Base-by-base conservation (phyloP, 2,113 vertebrate species). In the Bambusicola thoracicus region DNA sequence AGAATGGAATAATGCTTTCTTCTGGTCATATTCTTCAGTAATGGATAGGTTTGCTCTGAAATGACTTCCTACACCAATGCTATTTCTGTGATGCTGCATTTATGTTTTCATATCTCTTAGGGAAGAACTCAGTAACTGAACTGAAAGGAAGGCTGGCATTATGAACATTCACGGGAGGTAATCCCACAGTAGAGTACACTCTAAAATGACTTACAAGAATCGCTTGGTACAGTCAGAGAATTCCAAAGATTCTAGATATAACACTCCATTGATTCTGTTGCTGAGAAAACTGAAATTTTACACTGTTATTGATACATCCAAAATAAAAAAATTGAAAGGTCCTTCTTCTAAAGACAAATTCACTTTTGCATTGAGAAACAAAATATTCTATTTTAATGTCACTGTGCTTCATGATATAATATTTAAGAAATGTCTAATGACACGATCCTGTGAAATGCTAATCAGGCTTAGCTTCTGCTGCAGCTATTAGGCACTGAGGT, bases 181-280 rank as follows among this genome's bases (percentile, higher is more conserved):
- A 40, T 59, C 82, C 40, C 69, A 41, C 49, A 30, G n/a, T 18
- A 44, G 13, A 34, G 56, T 85, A n/a, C 48, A 61, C 43, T 90
- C 91, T 87, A 38, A 89, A 96, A 89, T 92, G 80, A 78, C 76
- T 94, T 87, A 66, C 78, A 89, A 1, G 46, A 90, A 80, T 90
- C 38, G 79, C 36, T 88, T 59, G 51, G 15, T 25, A 49, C 66
- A 30, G 53, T 82, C 61, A 83, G 34, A 90, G 49, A 74, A 95
- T 66, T 81, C 82, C 58, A 41, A 70, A 91, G 43, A 51, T 87
- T 87, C 61, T 65, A 49, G 49, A 73, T 62, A 11, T 46, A 89
- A 61, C 77, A 89, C 53, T 70, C 41, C 38, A 90, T 65, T 89
- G 61, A 92, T 72, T 68, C 34, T 74, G 8, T 40, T 72, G 59